phyloP scores from a whole-genome alignment of 2,888 invertebrate species.

The Parnassius smintheus region DNA sequence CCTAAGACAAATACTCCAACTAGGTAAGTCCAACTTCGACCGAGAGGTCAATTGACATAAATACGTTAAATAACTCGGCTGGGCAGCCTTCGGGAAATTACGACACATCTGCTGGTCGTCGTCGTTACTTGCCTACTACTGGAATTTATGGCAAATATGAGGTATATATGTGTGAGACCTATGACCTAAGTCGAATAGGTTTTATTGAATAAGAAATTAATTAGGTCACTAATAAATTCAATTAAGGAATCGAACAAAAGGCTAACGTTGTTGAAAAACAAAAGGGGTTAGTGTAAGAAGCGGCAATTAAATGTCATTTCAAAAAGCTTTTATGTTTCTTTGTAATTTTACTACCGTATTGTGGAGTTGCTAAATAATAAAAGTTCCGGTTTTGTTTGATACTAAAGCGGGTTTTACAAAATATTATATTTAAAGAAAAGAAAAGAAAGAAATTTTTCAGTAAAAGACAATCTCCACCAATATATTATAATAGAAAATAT shows the following conservation, averaged over 20 bases:
- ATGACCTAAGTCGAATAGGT: background rate
- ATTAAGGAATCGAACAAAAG: constrained; percentile 20
- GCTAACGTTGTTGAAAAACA: constrained; percentile 10
- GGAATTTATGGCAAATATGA: too few relatives aligned
- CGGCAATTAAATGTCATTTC: constrained; percentile 21
- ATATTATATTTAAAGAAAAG: background rate
- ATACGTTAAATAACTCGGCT: too few relatives aligned
- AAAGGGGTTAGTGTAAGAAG: constrained; percentile 22
- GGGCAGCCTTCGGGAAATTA: too few relatives aligned
- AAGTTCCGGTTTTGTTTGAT: background rate
- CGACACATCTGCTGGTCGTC: too few relatives aligned
- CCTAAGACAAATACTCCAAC: too few relatives aligned
- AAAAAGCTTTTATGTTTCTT: constrained; percentile 7
- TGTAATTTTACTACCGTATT: constrained; percentile 10
- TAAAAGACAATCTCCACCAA: fast-evolving
- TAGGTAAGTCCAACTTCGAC: too few relatives aligned
- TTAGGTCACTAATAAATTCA: constrained; percentile 15
- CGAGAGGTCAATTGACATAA: too few relatives aligned
- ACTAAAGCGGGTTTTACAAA: background rate
- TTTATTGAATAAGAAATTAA: constrained; percentile 21
- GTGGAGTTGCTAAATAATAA: background rate
- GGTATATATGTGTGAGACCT: too few relatives aligned
- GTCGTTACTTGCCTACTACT: too few relatives aligned
- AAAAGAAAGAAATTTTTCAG: too few relatives aligned
- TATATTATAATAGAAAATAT: too few relatives aligned